Conservation (phyloP, 2,113 vertebrate genomes). For the Hylia prasina region DNA sequence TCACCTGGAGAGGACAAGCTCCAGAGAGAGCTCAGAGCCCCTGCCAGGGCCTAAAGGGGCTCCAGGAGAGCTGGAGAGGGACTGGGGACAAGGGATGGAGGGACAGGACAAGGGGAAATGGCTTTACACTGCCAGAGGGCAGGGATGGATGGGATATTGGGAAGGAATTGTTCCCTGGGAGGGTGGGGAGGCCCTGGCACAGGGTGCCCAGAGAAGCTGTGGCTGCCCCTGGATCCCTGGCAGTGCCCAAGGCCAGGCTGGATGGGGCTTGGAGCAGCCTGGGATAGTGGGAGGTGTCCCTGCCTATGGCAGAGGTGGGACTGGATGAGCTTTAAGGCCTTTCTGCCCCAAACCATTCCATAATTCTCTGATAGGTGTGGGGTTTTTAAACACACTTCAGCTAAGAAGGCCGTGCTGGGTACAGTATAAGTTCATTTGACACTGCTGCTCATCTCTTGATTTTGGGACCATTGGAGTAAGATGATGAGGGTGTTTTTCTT, state of each 20-base stretch:
- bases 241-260: neutral
- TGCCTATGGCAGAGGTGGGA: accelerated
- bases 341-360: neutral
- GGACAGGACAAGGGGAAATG: neutral
- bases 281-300: neutral
- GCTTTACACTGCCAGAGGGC: neutral
- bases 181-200: neutral
- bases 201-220: neutral
- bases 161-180: neutral
- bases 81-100: neutral
- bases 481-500: neutral
- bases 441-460: neutral
- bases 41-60: neutral
- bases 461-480: neutral
- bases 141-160: neutral
- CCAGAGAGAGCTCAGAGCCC: neutral
- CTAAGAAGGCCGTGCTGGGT: accelerated
- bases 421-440: neutral
- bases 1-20: neutral
- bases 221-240: neutral
- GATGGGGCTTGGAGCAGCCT: accelerated
- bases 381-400: neutral
- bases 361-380: neutral
- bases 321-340: accelerated
- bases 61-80: neutral